Evolutionary conservation across 2,888 invertebrate species (phyloP).

Genomic region (Mesorhabditis spiculigera): DNA sequence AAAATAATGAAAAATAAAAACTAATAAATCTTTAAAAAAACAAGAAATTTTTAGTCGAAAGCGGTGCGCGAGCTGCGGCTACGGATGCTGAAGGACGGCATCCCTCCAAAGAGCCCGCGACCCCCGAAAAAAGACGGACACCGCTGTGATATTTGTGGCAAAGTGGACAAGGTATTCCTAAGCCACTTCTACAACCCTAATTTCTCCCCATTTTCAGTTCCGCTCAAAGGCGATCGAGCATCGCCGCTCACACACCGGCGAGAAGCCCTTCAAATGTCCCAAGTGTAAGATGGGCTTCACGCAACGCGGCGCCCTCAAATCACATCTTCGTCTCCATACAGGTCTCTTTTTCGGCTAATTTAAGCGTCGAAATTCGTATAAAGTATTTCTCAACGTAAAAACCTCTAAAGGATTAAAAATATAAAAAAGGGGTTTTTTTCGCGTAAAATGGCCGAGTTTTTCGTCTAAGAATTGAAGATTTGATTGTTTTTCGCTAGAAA

Average conservation of each 20-base stretch:
- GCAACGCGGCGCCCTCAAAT: conserved; percentile 32
- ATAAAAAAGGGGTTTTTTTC: too few species aligned
- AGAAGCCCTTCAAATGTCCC: conserved; percentile 14
- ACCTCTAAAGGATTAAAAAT: too few species aligned
- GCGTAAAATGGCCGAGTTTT: too few species aligned
- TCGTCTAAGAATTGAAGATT: too few species aligned
- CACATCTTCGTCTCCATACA: conserved; percentile 26
- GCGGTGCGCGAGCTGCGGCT: conserved; percentile 4
- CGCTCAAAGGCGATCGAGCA: conserved; percentile 25
- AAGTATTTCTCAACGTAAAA: too few species aligned
- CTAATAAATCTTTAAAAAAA: too few species aligned
- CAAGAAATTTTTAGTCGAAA: not conserved
- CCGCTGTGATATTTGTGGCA: conserved; percentile 11
- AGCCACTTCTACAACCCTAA: not conserved
- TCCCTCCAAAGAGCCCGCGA: not conserved
- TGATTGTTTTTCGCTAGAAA: too few species aligned
- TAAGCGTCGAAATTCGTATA: too few species aligned
- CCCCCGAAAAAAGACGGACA: not conserved
- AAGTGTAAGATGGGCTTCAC: conserved; percentile 20
- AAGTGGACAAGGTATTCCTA: conserved; percentile 9
- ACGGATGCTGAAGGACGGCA: not conserved
- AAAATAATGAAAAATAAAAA: too few species aligned
- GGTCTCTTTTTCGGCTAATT: conserved; percentile 11
- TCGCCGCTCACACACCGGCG: conserved; percentile 24
- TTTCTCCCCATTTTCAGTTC: conserved; percentile 12